Conservation (phyloP, 2,113 vertebrate species). For the Oplegnathus fasciatus region DNA sequence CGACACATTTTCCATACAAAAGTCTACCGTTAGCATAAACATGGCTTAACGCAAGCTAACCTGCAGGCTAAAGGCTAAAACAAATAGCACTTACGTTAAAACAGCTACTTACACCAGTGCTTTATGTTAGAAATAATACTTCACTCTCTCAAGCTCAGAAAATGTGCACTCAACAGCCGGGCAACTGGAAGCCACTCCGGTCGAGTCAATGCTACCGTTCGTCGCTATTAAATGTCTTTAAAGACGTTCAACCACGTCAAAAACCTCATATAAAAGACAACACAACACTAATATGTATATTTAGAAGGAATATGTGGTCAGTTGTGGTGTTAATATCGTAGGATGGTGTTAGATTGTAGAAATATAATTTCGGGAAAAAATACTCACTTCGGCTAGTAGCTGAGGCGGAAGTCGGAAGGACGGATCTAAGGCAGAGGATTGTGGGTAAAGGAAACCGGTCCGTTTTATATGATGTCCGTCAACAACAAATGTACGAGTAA, state of each 20-base stretch:
- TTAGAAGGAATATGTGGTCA: fast-evolving
- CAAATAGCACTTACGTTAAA: fast-evolving
- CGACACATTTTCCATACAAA: too few relatives aligned
- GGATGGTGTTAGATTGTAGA: conserved; percentile 74
- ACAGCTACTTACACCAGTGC: background rate
- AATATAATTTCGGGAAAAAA: background rate
- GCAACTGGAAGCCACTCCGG: conserved; percentile 4
- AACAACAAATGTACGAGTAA: background rate
- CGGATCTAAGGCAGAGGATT: conserved; percentile 42
- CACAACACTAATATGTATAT: fast-evolving
- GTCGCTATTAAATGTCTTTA: background rate
- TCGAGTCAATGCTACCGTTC: background rate
- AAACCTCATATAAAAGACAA: background rate
- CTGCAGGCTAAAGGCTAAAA: fast-evolving
- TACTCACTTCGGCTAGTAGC: conserved; percentile 69
- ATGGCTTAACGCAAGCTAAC: background rate
- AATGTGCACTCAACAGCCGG: background rate
- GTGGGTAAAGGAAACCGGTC: conserved; percentile 74
- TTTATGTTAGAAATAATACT: too few relatives aligned
- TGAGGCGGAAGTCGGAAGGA: conserved; percentile 83
- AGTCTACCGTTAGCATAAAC: background rate
- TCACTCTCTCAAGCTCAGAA: fast-evolving
- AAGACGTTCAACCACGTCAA: background rate
- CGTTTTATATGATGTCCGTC: conserved; percentile 19
- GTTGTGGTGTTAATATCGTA: fast-evolving